A percentile compares a stretch with the other conserved stretches of the same genome.
phyloP scores from a whole-genome alignment of 2,888 invertebrate genomes.

The Dioctria rufipes region DNA sequence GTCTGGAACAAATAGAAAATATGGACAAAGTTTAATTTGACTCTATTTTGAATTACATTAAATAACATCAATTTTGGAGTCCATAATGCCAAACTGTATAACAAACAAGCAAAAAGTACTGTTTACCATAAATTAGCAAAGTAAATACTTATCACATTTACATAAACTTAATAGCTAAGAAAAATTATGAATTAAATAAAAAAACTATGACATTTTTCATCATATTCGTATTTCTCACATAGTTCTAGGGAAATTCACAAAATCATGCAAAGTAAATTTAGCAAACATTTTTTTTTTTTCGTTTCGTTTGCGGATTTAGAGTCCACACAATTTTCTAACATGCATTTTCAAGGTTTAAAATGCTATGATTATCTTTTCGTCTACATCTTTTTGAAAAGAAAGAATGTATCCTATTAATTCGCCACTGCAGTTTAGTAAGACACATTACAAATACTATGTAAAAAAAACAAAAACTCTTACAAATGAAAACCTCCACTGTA shows the following conservation, averaged over 20 bases:
- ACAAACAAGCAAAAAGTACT: conserved; percentile 42
- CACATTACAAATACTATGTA: no score
- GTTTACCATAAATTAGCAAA: conserved; percentile 35
- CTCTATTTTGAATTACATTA: not conserved
- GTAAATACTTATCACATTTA: conserved; percentile 2
- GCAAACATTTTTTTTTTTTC: conserved; percentile 13
- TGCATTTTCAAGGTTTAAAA: not conserved
- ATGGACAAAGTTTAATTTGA: not conserved
- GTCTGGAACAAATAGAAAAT: conserved; percentile 66
- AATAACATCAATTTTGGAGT: conserved; percentile 3
- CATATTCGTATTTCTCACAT: conserved; percentile 30
- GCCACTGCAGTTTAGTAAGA: no score
- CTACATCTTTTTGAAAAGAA: no score
- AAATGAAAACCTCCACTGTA: no score
- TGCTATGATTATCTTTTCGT: no score
- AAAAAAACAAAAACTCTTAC: no score
- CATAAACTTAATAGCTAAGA: not conserved
- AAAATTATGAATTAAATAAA: conserved; percentile 12
- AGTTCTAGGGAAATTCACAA: conserved; percentile 35
- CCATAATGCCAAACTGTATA: conserved; percentile 31
- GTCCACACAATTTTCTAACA: no score
- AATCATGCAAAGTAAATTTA: conserved; percentile 40
- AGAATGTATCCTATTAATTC: no score
- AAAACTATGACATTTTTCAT: not conserved
- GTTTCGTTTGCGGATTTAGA: no score